Evolutionary conservation across 2,888 invertebrate species (phyloP).

Genomic region (Macaria liturata): DNA sequence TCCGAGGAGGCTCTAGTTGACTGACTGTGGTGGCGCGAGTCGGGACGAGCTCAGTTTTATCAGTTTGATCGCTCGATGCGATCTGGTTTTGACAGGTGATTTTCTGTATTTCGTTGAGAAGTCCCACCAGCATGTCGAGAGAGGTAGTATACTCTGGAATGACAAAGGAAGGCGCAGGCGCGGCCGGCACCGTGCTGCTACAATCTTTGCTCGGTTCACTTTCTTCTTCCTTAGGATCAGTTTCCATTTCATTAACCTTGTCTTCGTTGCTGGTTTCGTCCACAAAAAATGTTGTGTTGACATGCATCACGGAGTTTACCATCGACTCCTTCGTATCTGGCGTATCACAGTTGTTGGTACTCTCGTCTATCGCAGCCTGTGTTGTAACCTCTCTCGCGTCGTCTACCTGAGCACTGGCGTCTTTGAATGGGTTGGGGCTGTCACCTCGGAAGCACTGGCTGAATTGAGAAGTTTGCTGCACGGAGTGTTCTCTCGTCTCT

Average conservation of each 20-base stretch:
- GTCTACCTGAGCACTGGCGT: slow-evolving; percentile 18
- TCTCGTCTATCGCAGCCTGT: background rate
- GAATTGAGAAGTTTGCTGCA: slow-evolving; percentile 20
- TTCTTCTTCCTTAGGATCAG: background rate
- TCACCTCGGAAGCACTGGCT: slow-evolving; percentile 38
- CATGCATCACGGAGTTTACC: background rate
- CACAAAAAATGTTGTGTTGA: background rate
- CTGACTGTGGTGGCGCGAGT: slow-evolving; percentile 41
- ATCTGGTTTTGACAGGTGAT: slow-evolving; percentile 57
- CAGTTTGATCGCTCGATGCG: slow-evolving; percentile 28
- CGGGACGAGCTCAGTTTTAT: slow-evolving; percentile 44
- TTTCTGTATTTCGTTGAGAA: slow-evolving; percentile 73
- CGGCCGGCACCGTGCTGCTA: background rate
- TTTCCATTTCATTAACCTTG: background rate
- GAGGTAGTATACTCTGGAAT: slow-evolving; percentile 51
- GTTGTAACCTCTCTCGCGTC: background rate
- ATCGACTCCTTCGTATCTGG: background rate
- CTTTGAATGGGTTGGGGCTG: slow-evolving; percentile 10
- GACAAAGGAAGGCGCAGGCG: slow-evolving; percentile 16
- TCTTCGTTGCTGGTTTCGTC: background rate
- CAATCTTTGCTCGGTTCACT: background rate
- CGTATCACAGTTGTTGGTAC: background rate
- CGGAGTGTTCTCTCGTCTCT: background rate
- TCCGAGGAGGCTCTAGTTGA: slow-evolving; percentile 34
- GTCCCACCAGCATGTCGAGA: slow-evolving; percentile 65